A percentile compares a stretch with the other conserved stretches of the same genome.
These are phyloP conservation scores for Boloria selene DNA, from an alignment of 2,888 invertebrate species.

Conservation along the genomic window DNA sequence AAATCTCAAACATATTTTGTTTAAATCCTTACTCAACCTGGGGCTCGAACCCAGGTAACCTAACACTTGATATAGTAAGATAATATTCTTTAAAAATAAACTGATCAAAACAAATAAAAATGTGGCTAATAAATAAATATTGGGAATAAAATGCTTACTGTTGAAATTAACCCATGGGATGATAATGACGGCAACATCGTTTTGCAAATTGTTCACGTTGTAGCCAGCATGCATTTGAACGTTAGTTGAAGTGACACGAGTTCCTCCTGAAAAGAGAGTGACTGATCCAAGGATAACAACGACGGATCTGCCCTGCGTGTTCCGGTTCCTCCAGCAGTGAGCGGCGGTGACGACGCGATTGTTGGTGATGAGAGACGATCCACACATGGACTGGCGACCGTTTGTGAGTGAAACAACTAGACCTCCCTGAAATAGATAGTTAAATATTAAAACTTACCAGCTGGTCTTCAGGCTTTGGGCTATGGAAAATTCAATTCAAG, in stretches of 20 bases:
- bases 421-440: constrained; percentile 45
- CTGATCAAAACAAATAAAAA: too few species aligned
- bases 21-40: too few species aligned
- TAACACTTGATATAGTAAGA: too few species aligned
- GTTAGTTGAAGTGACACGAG: constrained; percentile 44
- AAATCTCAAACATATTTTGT: too few species aligned
- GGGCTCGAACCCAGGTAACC: too few species aligned
- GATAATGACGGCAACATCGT: constrained; percentile 50
- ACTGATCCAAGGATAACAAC: constrained; percentile 53
- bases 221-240: constrained; percentile 49
- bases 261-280: constrained; percentile 50
- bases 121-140: neutral
- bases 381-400: constrained; percentile 52
- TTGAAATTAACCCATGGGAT: neutral
- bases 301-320: constrained; percentile 51
- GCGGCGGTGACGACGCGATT: constrained; percentile 52
- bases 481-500: too few species aligned
- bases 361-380: constrained; percentile 54
- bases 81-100: neutral
- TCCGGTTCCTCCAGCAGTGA: constrained; percentile 54
- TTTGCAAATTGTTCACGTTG: constrained; percentile 36
- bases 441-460: too few species aligned
- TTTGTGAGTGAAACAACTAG: constrained; percentile 49
- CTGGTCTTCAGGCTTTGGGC: too few species aligned
- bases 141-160: constrained; percentile 25